A percentile compares a stretch with the other conserved stretches of the same genome.
Evolutionary conservation across 2,797 vertebrate genomes (phyloP).

Genomic region (Rhabdophis nuchalis): DNA sequence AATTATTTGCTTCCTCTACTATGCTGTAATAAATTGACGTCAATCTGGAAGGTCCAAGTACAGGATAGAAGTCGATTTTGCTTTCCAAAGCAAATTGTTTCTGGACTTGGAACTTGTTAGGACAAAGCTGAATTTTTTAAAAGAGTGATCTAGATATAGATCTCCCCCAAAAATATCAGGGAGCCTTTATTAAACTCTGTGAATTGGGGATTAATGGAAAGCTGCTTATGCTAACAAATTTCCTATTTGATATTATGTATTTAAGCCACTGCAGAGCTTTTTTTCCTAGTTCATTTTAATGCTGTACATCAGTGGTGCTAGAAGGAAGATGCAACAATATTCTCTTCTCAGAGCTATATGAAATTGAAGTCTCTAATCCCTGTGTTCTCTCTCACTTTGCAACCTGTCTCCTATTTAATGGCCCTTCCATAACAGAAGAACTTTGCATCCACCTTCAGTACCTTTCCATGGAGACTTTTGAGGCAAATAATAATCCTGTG

Average conservation of each 20-base stretch:
- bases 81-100: neutral
- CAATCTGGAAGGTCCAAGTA: neutral
- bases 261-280: neutral
- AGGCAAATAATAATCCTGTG: neutral
- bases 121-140: neutral
- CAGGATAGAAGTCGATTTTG: neutral
- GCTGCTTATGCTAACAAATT: neutral
- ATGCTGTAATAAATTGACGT: neutral
- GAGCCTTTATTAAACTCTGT: neutral
- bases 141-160: neutral
- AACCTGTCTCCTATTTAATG: neutral
- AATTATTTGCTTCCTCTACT: neutral
- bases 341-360: neutral
- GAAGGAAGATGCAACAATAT: neutral
- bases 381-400: neutral
- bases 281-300: neutral
- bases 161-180: neutral
- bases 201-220: neutral
- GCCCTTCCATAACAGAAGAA: neutral
- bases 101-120: neutral
- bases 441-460: neutral
- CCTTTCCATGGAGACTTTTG: neutral
- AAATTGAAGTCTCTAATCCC: neutral
- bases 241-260: neutral
- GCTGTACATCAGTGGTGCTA: neutral